Conservation (phyloP, 2,113 vertebrate species). For the Poeciliopsis retropinna region DNA sequence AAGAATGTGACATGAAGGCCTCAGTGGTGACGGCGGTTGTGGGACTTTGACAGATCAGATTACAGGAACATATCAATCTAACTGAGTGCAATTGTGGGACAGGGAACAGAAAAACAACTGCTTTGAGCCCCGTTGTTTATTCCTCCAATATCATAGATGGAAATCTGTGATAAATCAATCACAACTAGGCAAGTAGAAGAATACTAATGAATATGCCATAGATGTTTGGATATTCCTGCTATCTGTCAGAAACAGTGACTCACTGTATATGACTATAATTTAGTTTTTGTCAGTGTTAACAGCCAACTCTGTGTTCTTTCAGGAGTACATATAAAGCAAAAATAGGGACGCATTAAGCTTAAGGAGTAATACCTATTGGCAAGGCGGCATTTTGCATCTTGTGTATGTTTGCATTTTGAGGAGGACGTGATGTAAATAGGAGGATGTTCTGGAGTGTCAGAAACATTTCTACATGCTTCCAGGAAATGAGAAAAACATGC, state of each 20-base stretch:
- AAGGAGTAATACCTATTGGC: neutral
- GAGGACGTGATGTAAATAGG: neutral
- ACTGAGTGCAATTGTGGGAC: neutral
- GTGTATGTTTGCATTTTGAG: neutral
- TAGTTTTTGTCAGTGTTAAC: too few species aligned
- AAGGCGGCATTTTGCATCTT: neutral
- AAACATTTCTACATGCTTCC: neutral
- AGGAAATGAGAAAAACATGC: neutral
- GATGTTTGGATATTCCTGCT: too few species aligned
- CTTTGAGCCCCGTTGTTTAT: too few species aligned
- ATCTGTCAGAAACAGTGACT: too few species aligned
- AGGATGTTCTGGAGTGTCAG: neutral
- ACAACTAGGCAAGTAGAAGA: too few species aligned
- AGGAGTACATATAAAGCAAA: neutral
- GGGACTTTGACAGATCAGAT: neutral
- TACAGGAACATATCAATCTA: neutral
- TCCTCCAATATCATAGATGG: too few species aligned
- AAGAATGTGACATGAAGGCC: neutral
- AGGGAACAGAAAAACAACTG: neutral
- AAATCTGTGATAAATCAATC: too few species aligned
- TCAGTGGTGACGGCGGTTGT: neutral
- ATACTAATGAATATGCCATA: too few species aligned
- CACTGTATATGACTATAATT: too few species aligned
- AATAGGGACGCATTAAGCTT: neutral
- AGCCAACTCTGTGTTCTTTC: too few species aligned